Evolutionary conservation across 2,888 invertebrate species (phyloP).

Genomic region (Leptopilina syphax): DNA sequence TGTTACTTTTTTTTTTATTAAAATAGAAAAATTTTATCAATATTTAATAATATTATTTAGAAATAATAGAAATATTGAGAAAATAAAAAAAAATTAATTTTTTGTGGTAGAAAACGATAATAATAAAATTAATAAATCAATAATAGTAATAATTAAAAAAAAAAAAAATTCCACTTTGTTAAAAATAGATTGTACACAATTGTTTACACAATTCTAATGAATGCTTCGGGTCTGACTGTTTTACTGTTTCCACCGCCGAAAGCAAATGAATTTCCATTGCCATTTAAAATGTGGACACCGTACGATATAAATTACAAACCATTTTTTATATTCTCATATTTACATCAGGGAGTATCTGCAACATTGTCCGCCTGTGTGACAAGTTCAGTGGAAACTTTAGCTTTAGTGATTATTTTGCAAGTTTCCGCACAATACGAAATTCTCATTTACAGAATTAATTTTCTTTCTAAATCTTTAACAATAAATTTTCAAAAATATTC

Average conservation of each 20-base stretch:
- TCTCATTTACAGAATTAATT: constrained; percentile 52
- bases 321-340: constrained; percentile 52
- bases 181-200: background rate
- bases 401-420: constrained; percentile 57
- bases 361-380: constrained; percentile 24
- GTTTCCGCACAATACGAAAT: constrained; percentile 54
- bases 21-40: no score
- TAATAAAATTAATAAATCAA: no score
- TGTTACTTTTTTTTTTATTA: no score
- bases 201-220: background rate
- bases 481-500: background rate
- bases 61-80: no score
- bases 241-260: background rate
- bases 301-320: constrained; percentile 46
- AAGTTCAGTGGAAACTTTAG: constrained; percentile 51
- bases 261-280: constrained; percentile 37
- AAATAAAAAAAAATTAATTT: no score
- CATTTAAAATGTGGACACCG: constrained; percentile 57
- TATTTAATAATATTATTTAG: no score
- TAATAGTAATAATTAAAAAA: no score
- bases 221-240: background rate
- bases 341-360: constrained; percentile 52
- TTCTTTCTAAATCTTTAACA: background rate
- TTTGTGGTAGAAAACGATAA: no score
- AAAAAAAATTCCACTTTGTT: no score